Conservation (phyloP, 2,888 invertebrate genomes). For the Ellobium chinense region DNA sequence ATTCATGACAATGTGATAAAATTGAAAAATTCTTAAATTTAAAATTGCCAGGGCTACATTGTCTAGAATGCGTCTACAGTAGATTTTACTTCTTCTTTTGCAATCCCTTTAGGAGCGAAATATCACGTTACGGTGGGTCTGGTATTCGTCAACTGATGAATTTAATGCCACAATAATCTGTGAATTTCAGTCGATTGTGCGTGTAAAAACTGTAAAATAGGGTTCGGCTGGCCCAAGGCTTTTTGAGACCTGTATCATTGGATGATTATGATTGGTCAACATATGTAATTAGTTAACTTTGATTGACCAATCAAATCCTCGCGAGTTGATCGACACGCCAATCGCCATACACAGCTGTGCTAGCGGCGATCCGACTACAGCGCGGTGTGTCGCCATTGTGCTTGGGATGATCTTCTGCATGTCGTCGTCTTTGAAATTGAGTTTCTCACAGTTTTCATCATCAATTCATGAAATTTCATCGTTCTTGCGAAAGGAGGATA, state of each 20-base stretch:
- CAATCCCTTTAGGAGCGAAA: no score
- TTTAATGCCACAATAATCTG: no score
- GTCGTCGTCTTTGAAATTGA: conserved; percentile 34
- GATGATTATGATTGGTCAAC: conserved; percentile 40
- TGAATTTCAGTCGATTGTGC: background rate
- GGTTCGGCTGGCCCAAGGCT: no score
- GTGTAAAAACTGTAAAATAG: conserved; percentile 35
- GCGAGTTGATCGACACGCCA: conserved; percentile 49
- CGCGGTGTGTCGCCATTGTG: conserved; percentile 56
- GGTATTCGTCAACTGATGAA: no score
- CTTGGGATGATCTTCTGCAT: conserved; percentile 29
- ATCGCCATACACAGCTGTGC: conserved; percentile 51
- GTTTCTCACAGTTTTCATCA: conserved; percentile 4
- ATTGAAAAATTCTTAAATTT: no score
- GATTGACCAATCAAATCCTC: conserved; percentile 48
- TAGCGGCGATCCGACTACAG: conserved; percentile 41
- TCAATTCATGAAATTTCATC: conserved; percentile 9
- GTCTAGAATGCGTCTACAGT: no score
- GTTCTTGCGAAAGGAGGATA: conserved; percentile 30
- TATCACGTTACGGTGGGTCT: no score
- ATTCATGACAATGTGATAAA: no score
- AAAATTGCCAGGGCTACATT: no score
- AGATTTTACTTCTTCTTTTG: no score
- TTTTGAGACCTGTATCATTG: background rate
- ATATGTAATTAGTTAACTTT: conserved; percentile 46